Evolutionary conservation across 2,888 invertebrate genomes (phyloP).

Genomic region (Lochmaea capreae): DNA sequence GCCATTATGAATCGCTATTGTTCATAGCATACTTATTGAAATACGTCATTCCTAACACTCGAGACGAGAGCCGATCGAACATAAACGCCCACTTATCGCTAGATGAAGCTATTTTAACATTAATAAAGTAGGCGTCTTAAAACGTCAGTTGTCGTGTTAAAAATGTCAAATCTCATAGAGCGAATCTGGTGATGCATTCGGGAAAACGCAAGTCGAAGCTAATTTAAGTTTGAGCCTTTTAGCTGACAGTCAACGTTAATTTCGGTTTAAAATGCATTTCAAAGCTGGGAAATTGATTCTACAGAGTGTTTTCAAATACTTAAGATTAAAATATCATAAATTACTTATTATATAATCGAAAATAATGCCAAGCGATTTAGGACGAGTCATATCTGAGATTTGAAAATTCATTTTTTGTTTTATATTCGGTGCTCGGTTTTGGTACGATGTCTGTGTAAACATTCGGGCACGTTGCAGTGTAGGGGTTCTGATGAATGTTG

Average conservation of each 20-base stretch:
- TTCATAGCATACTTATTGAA: slow-evolving; percentile 27
- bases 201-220: slow-evolving; percentile 15
- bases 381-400: no score
- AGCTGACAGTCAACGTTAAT: neutral
- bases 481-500: no score
- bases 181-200: slow-evolving; percentile 12
- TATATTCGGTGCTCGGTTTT: no score
- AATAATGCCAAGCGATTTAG: no score
- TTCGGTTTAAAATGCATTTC: neutral
- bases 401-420: no score
- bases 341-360: no score
- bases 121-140: slow-evolving; percentile 30
- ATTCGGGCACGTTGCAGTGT: no score
- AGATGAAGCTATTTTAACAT: slow-evolving; percentile 24
- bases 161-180: slow-evolving; percentile 19
- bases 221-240: slow-evolving; percentile 17
- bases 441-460: no score
- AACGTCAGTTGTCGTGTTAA: slow-evolving; percentile 24
- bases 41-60: slow-evolving; percentile 2
- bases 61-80: slow-evolving; percentile 10
- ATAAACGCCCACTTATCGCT: slow-evolving; percentile 25
- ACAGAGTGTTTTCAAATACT: no score
- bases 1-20: slow-evolving; percentile 30
- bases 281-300: neutral
- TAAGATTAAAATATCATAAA: no score